Conservation (phyloP, 2,113 vertebrate genomes). For the Halcyon senegalensis region DNA sequence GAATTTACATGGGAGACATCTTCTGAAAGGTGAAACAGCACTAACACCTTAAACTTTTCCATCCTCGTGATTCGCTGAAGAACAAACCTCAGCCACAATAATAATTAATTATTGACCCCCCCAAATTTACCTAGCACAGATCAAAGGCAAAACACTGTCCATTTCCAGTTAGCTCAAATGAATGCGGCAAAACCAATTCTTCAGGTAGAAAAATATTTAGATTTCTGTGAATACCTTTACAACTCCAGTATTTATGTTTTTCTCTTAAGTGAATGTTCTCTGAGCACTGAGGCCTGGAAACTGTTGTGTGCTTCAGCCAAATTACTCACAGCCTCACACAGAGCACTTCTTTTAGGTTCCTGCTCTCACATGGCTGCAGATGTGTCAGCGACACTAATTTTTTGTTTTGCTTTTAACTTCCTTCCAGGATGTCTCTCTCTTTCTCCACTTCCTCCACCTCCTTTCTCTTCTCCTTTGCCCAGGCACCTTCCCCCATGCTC, state of each 20-base stretch:
- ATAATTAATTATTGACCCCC: background rate
- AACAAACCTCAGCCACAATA: background rate
- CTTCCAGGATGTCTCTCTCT: conserved; percentile 40
- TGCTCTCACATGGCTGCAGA: background rate
- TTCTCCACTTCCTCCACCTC: conserved; percentile 29
- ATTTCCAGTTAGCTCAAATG: background rate
- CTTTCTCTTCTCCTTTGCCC: conserved; percentile 35
- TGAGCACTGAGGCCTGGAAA: background rate
- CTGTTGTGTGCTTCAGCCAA: background rate
- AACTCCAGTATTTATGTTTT: background rate
- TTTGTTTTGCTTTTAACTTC: background rate
- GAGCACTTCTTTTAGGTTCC: background rate
- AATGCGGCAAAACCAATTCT: background rate
- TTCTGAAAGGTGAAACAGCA: background rate
- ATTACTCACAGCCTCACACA: conserved; percentile 1
- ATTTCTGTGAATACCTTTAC: background rate
- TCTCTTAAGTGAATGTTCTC: background rate
- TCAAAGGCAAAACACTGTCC: background rate
- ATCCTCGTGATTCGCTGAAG: background rate
- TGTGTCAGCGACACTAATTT: background rate
- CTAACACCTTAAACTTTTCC: background rate
- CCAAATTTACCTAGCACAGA: background rate
- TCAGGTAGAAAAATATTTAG: background rate
- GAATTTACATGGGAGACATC: background rate
- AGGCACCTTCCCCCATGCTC: conserved; percentile 8